A percentile compares a stretch with the other conserved stretches of the same genome.
These are phyloP conservation scores for Tubiluchus corallicola DNA, from an alignment of 2,888 invertebrate genomes.

Conservation along the genomic window DNA sequence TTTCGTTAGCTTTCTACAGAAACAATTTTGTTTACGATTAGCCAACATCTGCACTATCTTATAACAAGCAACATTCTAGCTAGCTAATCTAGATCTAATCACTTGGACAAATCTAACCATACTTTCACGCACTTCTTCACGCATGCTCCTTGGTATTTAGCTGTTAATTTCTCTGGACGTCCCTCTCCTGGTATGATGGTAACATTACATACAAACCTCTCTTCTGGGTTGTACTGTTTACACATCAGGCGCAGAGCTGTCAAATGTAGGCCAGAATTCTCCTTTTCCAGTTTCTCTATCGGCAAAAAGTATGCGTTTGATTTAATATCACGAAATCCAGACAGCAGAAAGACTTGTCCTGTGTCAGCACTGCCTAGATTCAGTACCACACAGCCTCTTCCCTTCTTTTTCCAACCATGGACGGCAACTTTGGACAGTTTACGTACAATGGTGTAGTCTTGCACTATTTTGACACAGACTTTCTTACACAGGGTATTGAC, in stretches of 20 bases:
- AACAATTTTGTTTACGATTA: no score
- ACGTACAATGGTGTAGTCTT: neutral
- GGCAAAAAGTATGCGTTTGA: neutral
- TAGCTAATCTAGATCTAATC: no score
- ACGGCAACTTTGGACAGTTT: neutral
- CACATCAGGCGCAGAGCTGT: neutral
- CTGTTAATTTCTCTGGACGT: neutral
- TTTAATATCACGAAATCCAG: neutral
- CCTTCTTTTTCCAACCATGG: neutral
- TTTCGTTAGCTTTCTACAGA: no score
- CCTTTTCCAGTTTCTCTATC: neutral
- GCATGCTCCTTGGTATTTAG: neutral
- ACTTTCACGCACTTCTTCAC: constrained; percentile 3
- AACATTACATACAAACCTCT: neutral
- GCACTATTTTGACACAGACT: constrained; percentile 28
- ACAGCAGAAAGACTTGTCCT: neutral
- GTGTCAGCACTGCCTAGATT: constrained; percentile 3
- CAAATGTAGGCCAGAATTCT: neutral
- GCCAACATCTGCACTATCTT: no score
- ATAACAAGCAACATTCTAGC: no score
- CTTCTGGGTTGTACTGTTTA: constrained; percentile 1
- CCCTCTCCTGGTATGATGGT: neutral
- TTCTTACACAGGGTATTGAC: constrained; percentile 68
- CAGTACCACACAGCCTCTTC: neutral
- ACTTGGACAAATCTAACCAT: no score